These are phyloP conservation scores for Eupsilia transversa DNA, from an alignment of 2,888 invertebrate species.

Conservation along the genomic window DNA sequence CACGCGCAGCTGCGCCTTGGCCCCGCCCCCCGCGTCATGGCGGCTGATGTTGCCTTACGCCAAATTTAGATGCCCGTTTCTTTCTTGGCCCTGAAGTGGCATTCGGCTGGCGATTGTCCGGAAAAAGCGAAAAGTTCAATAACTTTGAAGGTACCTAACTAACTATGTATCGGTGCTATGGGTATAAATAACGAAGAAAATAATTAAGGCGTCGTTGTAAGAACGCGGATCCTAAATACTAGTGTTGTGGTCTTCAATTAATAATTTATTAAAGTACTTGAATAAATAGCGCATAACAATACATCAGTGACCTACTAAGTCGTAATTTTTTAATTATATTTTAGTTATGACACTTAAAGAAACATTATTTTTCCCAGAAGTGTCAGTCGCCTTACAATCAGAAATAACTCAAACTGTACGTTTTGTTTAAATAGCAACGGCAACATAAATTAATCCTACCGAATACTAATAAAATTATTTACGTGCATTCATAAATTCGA, in stretches of 20 bases:
- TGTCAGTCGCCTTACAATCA: not conserved
- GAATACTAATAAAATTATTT: not conserved
- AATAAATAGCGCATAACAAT: not conserved
- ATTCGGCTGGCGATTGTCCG: constrained; percentile 57
- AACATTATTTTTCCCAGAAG: not conserved
- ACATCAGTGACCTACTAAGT: too few species aligned
- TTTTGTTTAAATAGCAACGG: not conserved
- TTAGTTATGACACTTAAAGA: not conserved
- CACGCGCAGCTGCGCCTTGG: constrained; percentile 77
- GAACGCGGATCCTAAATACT: not conserved
- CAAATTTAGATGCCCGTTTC: constrained; percentile 85
- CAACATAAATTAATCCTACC: not conserved
- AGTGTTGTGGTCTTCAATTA: not conserved
- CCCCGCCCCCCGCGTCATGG: constrained; percentile 88
- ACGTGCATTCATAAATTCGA: not conserved
- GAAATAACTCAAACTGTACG: not conserved
- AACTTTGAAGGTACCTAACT: constrained; percentile 41
- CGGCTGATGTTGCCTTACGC: constrained; percentile 85
- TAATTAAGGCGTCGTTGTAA: not conserved
- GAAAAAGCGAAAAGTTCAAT: constrained; percentile 66
- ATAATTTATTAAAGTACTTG: not conserved
- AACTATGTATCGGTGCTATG: not conserved
- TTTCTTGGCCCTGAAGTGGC: constrained; percentile 75
- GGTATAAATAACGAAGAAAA: not conserved
- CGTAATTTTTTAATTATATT: not conserved